Conservation (phyloP, 1,140 invertebrate genomes). For the Zeugodacus cucurbitae region DNA sequence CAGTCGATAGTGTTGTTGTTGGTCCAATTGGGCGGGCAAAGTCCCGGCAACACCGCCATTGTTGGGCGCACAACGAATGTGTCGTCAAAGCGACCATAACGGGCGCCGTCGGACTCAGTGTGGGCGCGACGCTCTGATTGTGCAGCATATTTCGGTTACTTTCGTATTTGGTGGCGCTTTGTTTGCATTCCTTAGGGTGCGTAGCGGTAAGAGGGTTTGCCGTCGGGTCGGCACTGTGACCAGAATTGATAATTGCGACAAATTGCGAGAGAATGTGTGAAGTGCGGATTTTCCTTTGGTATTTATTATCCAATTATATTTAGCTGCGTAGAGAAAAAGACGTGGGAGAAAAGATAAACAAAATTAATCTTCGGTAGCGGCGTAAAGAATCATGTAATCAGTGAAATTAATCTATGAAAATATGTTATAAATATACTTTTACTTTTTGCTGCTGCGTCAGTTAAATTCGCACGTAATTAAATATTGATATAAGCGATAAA, state of each 20-base stretch:
- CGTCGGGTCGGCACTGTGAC: neutral
- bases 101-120: neutral
- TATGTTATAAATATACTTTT: too few species aligned
- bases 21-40: neutral
- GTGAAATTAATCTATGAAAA: neutral
- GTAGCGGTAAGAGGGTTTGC: too few species aligned
- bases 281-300: neutral
- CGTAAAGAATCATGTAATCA: neutral
- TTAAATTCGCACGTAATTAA: too few species aligned
- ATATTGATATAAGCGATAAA: too few species aligned
- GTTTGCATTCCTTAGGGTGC: neutral
- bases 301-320: neutral
- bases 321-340: too few species aligned
- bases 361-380: neutral
- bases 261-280: too few species aligned
- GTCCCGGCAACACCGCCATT: neutral
- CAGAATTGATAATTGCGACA: neutral
- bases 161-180: neutral
- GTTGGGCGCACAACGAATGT: neutral
- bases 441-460: too few species aligned
- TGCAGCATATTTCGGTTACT: neutral
- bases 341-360: neutral
- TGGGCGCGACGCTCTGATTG: neutral
- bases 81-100: neutral
- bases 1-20: neutral